Percentiles rank a stretch among this genome's conserved stretches.
These are phyloP conservation scores for Bubo bubo DNA, from an alignment of 2,113 vertebrate species.

Conservation along the genomic window DNA sequence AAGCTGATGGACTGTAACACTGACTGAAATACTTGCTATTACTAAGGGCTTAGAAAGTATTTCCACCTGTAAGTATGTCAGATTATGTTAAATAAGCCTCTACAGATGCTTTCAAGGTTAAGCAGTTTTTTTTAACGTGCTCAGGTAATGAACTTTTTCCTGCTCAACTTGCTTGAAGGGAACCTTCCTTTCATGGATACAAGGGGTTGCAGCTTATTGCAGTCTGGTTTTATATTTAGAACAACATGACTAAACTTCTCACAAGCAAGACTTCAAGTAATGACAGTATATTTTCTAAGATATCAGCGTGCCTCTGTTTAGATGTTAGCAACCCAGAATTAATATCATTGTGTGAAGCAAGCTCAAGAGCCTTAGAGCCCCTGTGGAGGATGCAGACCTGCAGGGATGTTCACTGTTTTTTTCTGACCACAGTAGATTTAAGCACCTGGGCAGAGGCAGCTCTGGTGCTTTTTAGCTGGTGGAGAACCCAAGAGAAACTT, in stretches of 20 bases:
- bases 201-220: neutral
- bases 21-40: neutral
- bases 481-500: neutral
- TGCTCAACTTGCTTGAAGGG: neutral
- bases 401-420: neutral
- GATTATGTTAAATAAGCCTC: slow-evolving; percentile 46
- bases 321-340: neutral
- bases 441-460: neutral
- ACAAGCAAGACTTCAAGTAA: neutral
- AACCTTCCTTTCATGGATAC: neutral
- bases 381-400: neutral
- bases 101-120: neutral
- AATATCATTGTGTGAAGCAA: neutral
- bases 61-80: slow-evolving; percentile 14
- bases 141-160: neutral
- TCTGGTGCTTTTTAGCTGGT: neutral
- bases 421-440: neutral
- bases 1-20: slow-evolving; percentile 7
- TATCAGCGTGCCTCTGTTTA: neutral
- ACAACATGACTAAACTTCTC: neutral
- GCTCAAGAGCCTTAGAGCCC: neutral
- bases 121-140: neutral
- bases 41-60: slow-evolving; percentile 36
- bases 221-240: neutral
- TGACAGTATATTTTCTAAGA: neutral